Conservation (phyloP, 2,888 invertebrate species). For the Dynastes grantii region DNA sequence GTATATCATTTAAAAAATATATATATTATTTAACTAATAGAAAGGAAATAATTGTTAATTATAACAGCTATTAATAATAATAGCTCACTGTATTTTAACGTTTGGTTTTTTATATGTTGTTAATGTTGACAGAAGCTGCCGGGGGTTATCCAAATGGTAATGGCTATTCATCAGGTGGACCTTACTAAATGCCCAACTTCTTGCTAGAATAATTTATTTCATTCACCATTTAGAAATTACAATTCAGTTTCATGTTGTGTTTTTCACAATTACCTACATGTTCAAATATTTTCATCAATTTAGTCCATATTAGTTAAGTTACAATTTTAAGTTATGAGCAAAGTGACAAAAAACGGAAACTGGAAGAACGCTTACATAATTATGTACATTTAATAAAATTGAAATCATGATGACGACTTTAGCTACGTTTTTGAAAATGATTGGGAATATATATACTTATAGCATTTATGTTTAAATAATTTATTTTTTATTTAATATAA, state of each 20-base stretch:
- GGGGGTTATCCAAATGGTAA: constrained; percentile 56
- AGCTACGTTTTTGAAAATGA: constrained; percentile 27
- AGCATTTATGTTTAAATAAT: constrained; percentile 6
- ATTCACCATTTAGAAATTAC: background rate
- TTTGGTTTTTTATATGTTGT: background rate
- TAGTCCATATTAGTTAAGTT: constrained; percentile 4
- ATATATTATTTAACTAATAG: too few relatives aligned
- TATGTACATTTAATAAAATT: background rate
- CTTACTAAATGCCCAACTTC: constrained; percentile 58
- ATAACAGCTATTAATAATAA: background rate
- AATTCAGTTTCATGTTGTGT: background rate
- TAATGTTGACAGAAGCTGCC: constrained; percentile 35
- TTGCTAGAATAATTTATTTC: constrained; percentile 34
- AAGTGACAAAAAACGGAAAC: background rate
- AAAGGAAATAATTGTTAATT: too few relatives aligned
- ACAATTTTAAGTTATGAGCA: background rate
- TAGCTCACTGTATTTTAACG: background rate
- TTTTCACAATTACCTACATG: background rate
- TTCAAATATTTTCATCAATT: background rate
- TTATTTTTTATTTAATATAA: constrained; percentile 4
- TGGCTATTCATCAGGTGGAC: constrained; percentile 59
- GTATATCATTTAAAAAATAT: background rate
- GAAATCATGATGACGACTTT: constrained; percentile 17
- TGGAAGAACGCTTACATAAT: constrained; percentile 3
- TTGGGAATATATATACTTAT: background rate